A percentile compares a stretch with the other conserved stretches of the same genome.
These are phyloP conservation scores for Ochlodes sylvanus DNA, from an alignment of 2,888 invertebrate species.

Conservation along the genomic window DNA sequence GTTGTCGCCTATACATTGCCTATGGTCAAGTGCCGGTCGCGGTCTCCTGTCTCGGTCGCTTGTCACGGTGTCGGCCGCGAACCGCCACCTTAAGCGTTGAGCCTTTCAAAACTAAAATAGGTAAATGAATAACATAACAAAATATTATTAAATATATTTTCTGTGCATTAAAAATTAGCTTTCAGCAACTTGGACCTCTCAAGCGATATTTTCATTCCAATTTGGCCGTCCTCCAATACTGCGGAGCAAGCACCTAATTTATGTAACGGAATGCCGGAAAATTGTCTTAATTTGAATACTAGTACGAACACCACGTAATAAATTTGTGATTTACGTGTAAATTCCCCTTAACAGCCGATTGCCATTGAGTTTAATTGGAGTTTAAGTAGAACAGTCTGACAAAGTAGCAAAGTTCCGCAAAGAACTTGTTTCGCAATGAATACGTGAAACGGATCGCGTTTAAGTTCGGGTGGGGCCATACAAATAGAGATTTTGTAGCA, in stretches of 20 bases:
- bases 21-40: too few relatives aligned
- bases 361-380: constrained; percentile 24
- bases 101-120: too few relatives aligned
- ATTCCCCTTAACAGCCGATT: constrained; percentile 45
- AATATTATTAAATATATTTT: constrained; percentile 1
- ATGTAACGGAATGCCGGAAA: constrained; percentile 58
- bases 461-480: background rate
- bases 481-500: background rate
- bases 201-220: constrained; percentile 27
- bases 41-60: too few relatives aligned
- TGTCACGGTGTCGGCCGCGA: too few relatives aligned
- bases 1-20: too few relatives aligned
- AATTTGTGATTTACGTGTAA: constrained; percentile 48
- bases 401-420: constrained; percentile 10
- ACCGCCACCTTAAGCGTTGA: too few relatives aligned
- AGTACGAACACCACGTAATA: constrained; percentile 45
- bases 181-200: constrained; percentile 13
- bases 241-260: constrained; percentile 56
- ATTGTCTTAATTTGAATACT: constrained; percentile 54
- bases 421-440: constrained; percentile 3
- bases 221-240: constrained; percentile 56
- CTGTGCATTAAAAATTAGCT: constrained; percentile 21
- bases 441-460: background rate
- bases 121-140: too few relatives aligned
- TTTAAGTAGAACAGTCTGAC: constrained; percentile 3